phyloP scores from a whole-genome alignment of 2,888 invertebrate species.

The Oscheius sp. region DNA sequence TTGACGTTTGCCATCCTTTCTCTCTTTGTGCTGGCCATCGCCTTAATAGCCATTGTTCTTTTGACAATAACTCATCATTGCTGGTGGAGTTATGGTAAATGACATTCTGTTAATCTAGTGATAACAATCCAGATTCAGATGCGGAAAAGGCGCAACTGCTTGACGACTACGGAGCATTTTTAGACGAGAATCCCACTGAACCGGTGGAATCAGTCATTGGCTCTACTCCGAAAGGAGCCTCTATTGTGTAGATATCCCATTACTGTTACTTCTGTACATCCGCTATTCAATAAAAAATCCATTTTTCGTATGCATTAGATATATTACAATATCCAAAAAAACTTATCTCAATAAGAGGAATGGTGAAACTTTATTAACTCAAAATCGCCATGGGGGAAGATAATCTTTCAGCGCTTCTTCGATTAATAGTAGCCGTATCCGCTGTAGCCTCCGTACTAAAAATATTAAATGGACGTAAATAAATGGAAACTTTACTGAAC shows the following conservation, averaged over 20 bases:
- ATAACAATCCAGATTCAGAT: constrained; percentile 43
- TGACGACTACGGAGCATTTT: constrained; percentile 48
- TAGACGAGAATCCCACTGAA: constrained; percentile 41
- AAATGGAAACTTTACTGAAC: too few species aligned
- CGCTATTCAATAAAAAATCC: too few species aligned
- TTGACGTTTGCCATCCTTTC: constrained; percentile 60
- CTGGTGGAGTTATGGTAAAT: constrained; percentile 57
- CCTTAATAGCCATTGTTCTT: constrained; percentile 59
- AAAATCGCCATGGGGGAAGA: too few species aligned
- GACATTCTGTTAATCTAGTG: background rate
- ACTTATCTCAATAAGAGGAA: too few species aligned
- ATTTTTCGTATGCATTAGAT: too few species aligned
- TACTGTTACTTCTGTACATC: too few species aligned
- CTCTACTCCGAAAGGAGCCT: constrained; percentile 52
- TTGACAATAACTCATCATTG: constrained; percentile 60
- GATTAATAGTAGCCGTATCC: too few species aligned
- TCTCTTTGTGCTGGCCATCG: constrained; percentile 59
- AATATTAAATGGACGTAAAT: too few species aligned
- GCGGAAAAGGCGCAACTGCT: constrained; percentile 48
- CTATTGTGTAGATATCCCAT: constrained; percentile 44
- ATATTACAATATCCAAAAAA: too few species aligned
- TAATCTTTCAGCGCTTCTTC: too few species aligned
- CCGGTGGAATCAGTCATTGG: constrained; percentile 55
- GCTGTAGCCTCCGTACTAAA: too few species aligned
- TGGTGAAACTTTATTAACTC: too few species aligned